These are phyloP conservation scores for Calyptommatus sinebrachiatus DNA, from an alignment of 2,113 vertebrate genomes.

Conservation along the genomic window DNA sequence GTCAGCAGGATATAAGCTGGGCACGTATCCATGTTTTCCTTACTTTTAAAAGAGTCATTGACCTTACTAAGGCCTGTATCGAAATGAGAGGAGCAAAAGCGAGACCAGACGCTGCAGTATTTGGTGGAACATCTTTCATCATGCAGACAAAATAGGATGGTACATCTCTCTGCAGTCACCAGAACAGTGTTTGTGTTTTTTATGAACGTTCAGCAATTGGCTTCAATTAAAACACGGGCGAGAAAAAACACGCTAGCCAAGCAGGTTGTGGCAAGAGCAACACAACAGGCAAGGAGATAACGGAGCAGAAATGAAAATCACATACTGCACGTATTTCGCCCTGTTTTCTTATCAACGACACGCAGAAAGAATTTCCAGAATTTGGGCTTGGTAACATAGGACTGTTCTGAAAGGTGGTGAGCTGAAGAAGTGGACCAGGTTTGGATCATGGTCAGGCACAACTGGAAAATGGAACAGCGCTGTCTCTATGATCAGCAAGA, in stretches of 20 bases:
- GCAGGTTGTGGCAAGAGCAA: constrained; percentile 32
- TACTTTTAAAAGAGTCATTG: constrained; percentile 73
- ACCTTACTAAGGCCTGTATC: constrained; percentile 66
- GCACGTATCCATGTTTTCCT: constrained; percentile 69
- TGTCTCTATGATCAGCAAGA: too few species aligned
- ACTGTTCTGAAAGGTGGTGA: too few species aligned
- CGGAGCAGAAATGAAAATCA: not conserved
- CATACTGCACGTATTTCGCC: not conserved
- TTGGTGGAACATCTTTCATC: constrained; percentile 56
- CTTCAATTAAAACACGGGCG: constrained; percentile 21
- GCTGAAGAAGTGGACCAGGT: too few species aligned
- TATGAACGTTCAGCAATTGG: constrained; percentile 33
- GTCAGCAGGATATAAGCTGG: constrained; percentile 74
- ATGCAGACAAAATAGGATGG: constrained; percentile 44
- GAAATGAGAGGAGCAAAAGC: constrained; percentile 63
- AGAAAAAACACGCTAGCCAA: constrained; percentile 14
- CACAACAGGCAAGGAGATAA: not conserved
- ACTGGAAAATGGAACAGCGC: too few species aligned
- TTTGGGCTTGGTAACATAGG: too few species aligned
- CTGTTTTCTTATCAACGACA: not conserved
- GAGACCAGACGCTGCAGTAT: constrained; percentile 56
- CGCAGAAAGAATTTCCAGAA: too few species aligned
- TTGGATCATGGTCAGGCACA: too few species aligned
- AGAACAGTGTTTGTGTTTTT: constrained; percentile 55
- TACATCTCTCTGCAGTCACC: constrained; percentile 44